These are phyloP conservation scores for Poeciliopsis occidentalis DNA, from an alignment of 2,113 vertebrate genomes.

Conservation along the genomic window DNA sequence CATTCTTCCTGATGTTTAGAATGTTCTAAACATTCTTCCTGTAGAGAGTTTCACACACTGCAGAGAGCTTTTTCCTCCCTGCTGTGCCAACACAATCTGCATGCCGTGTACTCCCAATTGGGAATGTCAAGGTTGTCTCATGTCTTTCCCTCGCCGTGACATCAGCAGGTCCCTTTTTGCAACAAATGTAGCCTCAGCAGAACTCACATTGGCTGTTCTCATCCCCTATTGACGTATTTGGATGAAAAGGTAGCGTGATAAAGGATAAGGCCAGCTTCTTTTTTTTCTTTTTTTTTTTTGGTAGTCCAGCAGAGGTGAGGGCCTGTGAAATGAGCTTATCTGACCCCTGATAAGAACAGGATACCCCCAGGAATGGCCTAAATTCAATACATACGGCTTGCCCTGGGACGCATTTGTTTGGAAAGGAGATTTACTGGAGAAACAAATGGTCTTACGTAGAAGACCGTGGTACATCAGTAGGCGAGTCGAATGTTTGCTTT, in stretches of 20 bases:
- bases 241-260: conserved; percentile 2
- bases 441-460: background rate
- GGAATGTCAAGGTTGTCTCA: conserved; percentile 56
- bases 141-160: conserved; percentile 17
- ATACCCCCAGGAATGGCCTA: conserved; percentile 60
- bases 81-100: conserved; percentile 8
- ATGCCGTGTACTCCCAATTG: conserved; percentile 35
- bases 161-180: conserved; percentile 17
- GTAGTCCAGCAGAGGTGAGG: conserved; percentile 60
- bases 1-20: background rate
- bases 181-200: conserved; percentile 26
- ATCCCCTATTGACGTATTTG: conserved; percentile 26
- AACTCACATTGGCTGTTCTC: background rate
- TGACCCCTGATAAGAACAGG: conserved; percentile 72
- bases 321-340: conserved; percentile 74
- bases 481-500: conserved; percentile 24
- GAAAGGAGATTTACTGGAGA: conserved; percentile 33
- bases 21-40: no score
- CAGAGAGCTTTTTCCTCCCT: background rate
- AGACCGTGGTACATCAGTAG: conserved; percentile 20
- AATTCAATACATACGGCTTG: conserved; percentile 71
- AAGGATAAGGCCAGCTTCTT: conserved; percentile 25
- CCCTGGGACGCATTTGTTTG: conserved; percentile 22
- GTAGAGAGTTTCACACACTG: background rate
- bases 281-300: conserved; percentile 2